phyloP scores from a whole-genome alignment of 2,797 vertebrate species.

The Bradypus variegatus region DNA sequence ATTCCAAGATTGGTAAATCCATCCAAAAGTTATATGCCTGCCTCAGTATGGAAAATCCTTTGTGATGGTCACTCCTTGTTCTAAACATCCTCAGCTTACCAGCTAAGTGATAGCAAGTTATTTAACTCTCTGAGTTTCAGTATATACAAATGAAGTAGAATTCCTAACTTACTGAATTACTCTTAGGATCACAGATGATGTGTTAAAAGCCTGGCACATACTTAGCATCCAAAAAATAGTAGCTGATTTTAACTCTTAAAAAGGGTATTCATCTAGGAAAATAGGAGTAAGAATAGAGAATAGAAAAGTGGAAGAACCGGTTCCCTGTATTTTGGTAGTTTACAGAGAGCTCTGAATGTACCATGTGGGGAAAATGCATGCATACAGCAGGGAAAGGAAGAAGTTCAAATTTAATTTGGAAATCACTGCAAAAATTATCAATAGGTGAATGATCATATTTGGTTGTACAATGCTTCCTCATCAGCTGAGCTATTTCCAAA shows the following conservation, averaged over 20 bases:
- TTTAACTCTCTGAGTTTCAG: not conserved
- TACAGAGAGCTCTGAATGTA: not conserved
- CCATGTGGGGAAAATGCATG: not conserved
- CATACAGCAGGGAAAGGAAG: not conserved
- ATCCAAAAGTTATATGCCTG: not conserved
- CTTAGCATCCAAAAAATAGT: not conserved
- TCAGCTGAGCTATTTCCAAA: not conserved
- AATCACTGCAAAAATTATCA: not conserved
- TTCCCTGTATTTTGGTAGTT: not conserved
- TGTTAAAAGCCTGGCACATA: not conserved
- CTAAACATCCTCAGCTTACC: not conserved
- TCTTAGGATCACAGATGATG: not conserved
- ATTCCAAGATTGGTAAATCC: not conserved
- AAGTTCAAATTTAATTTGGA: not conserved
- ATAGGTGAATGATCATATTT: not conserved
- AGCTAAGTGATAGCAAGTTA: not conserved
- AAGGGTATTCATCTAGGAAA: not conserved
- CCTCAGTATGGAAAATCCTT: not conserved
- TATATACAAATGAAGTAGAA: not conserved
- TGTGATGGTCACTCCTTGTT: not conserved
- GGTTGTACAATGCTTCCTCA: not conserved
- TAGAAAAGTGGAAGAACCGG: not conserved
- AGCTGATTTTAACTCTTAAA: not conserved
- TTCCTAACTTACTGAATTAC: not conserved
- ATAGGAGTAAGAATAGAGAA: not conserved